These are phyloP conservation scores for Apodemia zela DNA, from an alignment of 2,888 invertebrate genomes.

Conservation along the genomic window DNA sequence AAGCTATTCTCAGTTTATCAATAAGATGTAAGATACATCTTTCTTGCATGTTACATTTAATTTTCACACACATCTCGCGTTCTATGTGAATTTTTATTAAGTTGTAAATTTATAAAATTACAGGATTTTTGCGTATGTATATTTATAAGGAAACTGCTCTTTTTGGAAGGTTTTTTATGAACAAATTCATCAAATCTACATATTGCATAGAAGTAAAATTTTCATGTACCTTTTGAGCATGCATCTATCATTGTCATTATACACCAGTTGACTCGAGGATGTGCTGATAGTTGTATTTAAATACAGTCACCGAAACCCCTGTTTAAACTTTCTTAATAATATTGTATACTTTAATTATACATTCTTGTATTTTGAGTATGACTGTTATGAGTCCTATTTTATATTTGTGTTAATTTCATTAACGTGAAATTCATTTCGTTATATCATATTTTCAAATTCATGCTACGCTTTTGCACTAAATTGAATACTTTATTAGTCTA, in stretches of 20 bases:
- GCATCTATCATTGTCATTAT: neutral
- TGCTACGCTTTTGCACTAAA: constrained; percentile 28
- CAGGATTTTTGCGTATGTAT: neutral
- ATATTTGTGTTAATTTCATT: neutral
- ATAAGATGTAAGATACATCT: no score
- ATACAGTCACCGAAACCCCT: neutral
- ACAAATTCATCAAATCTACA: neutral
- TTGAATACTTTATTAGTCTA: constrained; percentile 21
- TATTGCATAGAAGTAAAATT: neutral
- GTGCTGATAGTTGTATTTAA: neutral
- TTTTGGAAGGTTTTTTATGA: neutral
- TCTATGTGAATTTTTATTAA: neutral
- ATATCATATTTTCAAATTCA: constrained; percentile 15
- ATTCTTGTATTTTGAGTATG: neutral
- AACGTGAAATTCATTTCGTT: neutral
- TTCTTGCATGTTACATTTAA: no score
- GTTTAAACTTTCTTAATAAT: neutral
- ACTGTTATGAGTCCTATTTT: neutral
- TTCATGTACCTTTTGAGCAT: neutral
- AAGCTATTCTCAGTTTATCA: no score
- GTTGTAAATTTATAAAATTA: neutral
- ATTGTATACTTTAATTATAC: neutral
- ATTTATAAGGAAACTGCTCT: neutral
- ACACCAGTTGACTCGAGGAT: neutral
- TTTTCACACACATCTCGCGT: neutral